Percentiles rank a stretch among this genome's conserved stretches.
phyloP scores from a whole-genome alignment of 2,888 invertebrate genomes.

The Cistogaster globosa region DNA sequence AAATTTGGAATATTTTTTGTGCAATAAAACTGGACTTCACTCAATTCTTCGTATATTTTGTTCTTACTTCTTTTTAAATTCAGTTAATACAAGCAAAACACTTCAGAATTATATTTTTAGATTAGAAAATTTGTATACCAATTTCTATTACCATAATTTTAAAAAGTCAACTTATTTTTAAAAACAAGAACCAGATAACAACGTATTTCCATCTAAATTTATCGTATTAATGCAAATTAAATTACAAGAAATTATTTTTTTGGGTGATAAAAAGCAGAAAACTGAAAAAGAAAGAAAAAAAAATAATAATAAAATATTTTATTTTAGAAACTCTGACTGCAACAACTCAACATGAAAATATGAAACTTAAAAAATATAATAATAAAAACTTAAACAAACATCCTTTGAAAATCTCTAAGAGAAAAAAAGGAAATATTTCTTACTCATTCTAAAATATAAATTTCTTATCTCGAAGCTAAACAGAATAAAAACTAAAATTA shows the following conservation, averaged over 20 bases:
- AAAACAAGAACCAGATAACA: slow-evolving; percentile 32
- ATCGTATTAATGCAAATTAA: slow-evolving; percentile 43
- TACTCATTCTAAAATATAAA: slow-evolving; percentile 51
- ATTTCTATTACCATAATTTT: slow-evolving; percentile 25
- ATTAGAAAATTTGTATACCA: background rate
- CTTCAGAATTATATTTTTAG: background rate
- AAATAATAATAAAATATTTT: slow-evolving; percentile 35
- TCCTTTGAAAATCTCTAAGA: slow-evolving; percentile 28
- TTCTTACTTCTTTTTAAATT: background rate
- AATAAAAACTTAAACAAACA: slow-evolving; percentile 36
- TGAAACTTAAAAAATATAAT: slow-evolving; percentile 18
- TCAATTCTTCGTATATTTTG: background rate
- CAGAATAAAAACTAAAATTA: slow-evolving; percentile 2
- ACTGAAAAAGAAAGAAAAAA: background rate
- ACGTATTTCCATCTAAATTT: slow-evolving; percentile 44
- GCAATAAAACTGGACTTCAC: too few species aligned
- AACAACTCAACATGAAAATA: slow-evolving; percentile 42
- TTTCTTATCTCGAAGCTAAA: slow-evolving; percentile 62
- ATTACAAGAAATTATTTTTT: slow-evolving; percentile 30
- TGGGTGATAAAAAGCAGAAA: background rate
- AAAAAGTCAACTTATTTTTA: slow-evolving; percentile 15
- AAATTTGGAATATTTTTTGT: too few species aligned
- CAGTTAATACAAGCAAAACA: background rate
- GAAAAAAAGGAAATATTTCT: slow-evolving; percentile 26
- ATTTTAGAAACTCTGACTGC: slow-evolving; percentile 35